phyloP scores from a whole-genome alignment of 2,888 invertebrate genomes.

The Ormyrus thymus region DNA sequence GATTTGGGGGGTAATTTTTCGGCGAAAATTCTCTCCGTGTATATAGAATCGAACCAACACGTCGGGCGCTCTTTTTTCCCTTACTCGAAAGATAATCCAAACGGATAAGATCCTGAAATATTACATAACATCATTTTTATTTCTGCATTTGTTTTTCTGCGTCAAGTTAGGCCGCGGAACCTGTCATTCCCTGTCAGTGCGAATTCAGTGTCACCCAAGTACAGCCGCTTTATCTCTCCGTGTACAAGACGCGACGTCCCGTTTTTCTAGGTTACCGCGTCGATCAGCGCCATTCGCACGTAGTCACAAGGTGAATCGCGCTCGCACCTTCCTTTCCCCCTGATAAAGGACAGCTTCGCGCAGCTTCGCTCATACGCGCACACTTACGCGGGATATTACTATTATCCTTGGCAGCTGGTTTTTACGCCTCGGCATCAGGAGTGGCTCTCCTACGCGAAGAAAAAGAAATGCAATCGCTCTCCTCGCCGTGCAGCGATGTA shows the following conservation, averaged over 20 bases:
- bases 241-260: constrained; percentile 4
- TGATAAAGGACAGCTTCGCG: constrained; percentile 35
- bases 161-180: too few species aligned
- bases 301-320: constrained; percentile 45
- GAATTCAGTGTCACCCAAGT: background rate
- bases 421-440: constrained; percentile 33
- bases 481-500: constrained; percentile 40
- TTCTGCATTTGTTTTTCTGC: background rate
- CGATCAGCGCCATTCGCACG: background rate
- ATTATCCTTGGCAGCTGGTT: constrained; percentile 38
- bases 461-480: constrained; percentile 9
- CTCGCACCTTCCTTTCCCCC: constrained; percentile 44
- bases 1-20: too few species aligned
- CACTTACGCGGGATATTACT: constrained; percentile 11
- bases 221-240: background rate
- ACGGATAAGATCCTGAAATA: background rate
- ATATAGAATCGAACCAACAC: background rate
- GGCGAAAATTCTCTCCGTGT: too few species aligned
- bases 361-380: background rate
- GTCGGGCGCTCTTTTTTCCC: constrained; percentile 24
- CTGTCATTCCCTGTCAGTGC: background rate
- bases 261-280: constrained; percentile 29
- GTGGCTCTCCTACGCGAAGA: constrained; percentile 40
- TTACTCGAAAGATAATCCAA: constrained; percentile 4
- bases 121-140: background rate